Base-by-base conservation (phyloP, 1,140 invertebrate genomes). In the Drosophila tristis region DNA sequence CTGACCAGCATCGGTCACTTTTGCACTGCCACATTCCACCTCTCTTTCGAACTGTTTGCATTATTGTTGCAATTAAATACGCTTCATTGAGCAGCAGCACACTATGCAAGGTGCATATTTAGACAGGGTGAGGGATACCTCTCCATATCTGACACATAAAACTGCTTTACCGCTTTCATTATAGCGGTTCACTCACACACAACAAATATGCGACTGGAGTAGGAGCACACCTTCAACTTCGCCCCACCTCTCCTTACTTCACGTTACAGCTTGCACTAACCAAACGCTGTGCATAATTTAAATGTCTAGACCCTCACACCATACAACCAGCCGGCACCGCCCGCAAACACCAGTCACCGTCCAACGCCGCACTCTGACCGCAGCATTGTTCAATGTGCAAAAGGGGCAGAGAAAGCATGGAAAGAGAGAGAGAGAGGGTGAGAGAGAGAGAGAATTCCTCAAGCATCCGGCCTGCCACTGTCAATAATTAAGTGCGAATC, bases 401-500 rank as follows among this genome's bases (percentile, higher is more conserved):
- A 25, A 26, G 39, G 48, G 62, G 11, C 42, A n/a, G 43, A 29
- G 49, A 35, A 50, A 25, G 42, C 25, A 11, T 26, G 2, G 23
- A 2, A 25, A 25, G 16, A 45, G 8, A 16, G n/a, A 39, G 39
- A 54, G 23, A 25, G 23, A 3, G 23, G 8, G 26, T 7, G 6
- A 7, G 35, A 16, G 7, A 7, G 39, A 35, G 11, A 49, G 43
- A 5, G 51, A 74, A 74, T 64, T 35, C 64, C 66, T 70, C 66
- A 70, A 70, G 64, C 66, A 68, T 70, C 64, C 66, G 55, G 71
- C 56, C 73, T 75, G 73, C 62, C 73, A 70, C 74, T 77, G 73
- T 77, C 73, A 77, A 77, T 77, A 77, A 77, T 77, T 77, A 77
- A 77, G 74, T 77, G 74, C 74, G 74, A 77, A 77, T 74, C 73